Evolutionary conservation across 2,797 vertebrate genomes (phyloP), one percentile per base, ranked within the genome.

Genomic region (Hippoglossus hippoglossus): DNA sequence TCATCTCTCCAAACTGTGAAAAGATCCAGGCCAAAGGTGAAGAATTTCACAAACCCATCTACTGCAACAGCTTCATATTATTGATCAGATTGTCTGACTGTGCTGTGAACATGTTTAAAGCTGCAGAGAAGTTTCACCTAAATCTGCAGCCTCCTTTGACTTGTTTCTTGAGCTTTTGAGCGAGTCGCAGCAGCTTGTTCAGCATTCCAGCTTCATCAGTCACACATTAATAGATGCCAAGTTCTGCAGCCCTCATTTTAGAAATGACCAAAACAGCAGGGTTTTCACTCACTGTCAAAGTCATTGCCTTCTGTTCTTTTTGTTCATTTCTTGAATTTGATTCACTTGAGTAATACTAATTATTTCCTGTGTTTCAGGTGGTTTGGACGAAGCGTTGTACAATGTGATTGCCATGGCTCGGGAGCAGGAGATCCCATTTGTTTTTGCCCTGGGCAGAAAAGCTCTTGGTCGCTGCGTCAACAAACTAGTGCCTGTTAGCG

Each of bases 1-100:
- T 99, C 85, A 99, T 99, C 90, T 99, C 98, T 53, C 98, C 98
- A 58, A 99, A 99, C 93, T 99, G 98, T 26, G 98, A 99, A 91
- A 99, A 99, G 94, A 99, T 99, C 81, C 98, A 99, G 80, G 97
- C 98, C 59, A 99, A 99, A 96, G 98, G 98, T 98, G 67, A 75
- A 41, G 3, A 28, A 13, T 44, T 6, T 44, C 21, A 5, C 9
- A 8, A 25, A 15, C 31, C 13, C 2, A 1, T 60, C 25, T 61
- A 2, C 11, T n/a, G 2, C 28, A 62, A 10, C 36, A 15, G 18
- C 44, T 15, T 31, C 28, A 12, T 36, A 18, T 73, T 49, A 15
- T 2, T 13, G 36, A 41, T 52, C 16, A 46, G 11, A 52, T 46
- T 49, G 16, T 39, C 44, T 49, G 16, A 12, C 28, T 8, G 19